phyloP scores from a whole-genome alignment of 1,140 invertebrate species.

The Tetragonula clypearis region DNA sequence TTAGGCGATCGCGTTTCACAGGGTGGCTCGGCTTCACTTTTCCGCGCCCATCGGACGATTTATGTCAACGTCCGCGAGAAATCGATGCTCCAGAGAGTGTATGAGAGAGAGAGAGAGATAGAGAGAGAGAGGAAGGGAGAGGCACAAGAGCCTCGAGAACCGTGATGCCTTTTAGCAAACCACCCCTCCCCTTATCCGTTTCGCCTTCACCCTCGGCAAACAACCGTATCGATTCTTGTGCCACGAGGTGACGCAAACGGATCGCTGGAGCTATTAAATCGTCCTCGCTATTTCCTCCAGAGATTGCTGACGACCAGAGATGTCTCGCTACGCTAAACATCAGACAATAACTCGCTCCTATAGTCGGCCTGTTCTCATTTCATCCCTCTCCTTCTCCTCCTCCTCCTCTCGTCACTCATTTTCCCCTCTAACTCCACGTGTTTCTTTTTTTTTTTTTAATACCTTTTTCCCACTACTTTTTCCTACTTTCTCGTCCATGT shows the following conservation, averaged over 20 bases:
- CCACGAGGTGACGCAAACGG: conserved; percentile 15
- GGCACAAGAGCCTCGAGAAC: conserved; percentile 2
- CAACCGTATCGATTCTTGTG: conserved; percentile 37
- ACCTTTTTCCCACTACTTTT: too few relatives aligned
- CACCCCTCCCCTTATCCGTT: background rate
- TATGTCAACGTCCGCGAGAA: conserved; percentile 31
- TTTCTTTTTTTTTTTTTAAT: background rate
- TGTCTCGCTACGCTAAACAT: background rate
- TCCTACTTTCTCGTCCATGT: too few relatives aligned
- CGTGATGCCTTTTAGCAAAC: background rate
- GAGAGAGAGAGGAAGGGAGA: too few relatives aligned
- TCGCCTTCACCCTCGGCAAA: conserved; percentile 22
- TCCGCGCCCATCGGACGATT: conserved; percentile 6
- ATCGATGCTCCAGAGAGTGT: conserved; percentile 9
- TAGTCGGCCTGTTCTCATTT: background rate
- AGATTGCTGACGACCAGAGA: conserved; percentile 12
- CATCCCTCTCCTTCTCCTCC: too few relatives aligned
- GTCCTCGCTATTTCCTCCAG: background rate
- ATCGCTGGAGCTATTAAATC: conserved; percentile 17
- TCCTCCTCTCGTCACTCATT: background rate
- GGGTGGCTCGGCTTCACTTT: background rate
- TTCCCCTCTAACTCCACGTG: background rate
- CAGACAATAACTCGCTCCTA: conserved; percentile 6
- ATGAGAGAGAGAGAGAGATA: too few relatives aligned
- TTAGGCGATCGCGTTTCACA: conserved; percentile 10